phyloP scores from a whole-genome alignment of 1,140 invertebrate genomes.

The Saccostrea cuccullata region DNA sequence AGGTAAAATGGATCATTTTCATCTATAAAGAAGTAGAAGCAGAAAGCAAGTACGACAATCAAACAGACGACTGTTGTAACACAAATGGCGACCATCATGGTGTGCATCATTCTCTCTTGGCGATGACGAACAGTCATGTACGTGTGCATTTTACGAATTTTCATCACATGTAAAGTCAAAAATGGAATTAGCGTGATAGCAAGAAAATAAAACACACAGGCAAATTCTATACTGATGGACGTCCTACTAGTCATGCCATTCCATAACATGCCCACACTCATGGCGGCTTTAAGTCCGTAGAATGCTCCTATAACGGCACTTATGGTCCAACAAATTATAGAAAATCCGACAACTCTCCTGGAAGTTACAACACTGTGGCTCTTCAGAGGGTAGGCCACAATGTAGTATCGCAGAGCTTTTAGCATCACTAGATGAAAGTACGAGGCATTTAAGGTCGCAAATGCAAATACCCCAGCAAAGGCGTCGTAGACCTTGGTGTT shows the following conservation, averaged over 20 bases:
- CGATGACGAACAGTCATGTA: neutral
- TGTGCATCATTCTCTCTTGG: conserved; percentile 7
- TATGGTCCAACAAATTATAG: neutral
- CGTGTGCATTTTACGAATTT: conserved; percentile 21
- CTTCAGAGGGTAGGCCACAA: neutral
- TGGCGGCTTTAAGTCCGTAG: neutral
- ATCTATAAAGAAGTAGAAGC: neutral
- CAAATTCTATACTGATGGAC: neutral
- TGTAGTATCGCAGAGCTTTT: neutral
- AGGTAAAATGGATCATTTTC: neutral
- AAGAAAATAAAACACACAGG: conserved; percentile 9
- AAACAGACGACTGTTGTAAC: conserved; percentile 6
- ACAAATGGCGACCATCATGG: conserved; percentile 5
- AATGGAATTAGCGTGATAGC: neutral
- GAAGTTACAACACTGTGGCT: neutral
- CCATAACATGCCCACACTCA: neutral
- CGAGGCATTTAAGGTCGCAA: neutral
- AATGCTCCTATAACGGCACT: neutral
- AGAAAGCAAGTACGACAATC: neutral
- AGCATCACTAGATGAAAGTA: conserved; percentile 5
- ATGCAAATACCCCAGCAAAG: neutral
- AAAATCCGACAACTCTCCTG: neutral
- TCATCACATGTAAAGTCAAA: conserved; percentile 11
- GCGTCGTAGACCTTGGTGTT: neutral
- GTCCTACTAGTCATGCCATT: neutral